Percentiles rank a stretch among this genome's conserved stretches.
Conservation (phyloP, 2,797 vertebrate genomes). For the Rhadinocentrus ornatus region DNA sequence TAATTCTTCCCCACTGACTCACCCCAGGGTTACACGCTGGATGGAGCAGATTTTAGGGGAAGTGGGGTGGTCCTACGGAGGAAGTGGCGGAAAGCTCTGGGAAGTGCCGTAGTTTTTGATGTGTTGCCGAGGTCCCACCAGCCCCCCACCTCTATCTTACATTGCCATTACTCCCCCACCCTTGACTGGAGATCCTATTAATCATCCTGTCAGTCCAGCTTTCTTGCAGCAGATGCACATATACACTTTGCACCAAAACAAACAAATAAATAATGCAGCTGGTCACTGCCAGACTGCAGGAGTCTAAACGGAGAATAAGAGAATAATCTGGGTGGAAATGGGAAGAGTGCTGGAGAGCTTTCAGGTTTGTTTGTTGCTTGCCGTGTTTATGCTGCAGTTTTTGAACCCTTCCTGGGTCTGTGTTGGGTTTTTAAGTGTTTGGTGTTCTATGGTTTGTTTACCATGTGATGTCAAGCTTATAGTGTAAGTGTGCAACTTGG, state of each 20-base stretch:
- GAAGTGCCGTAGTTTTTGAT: conserved; percentile 73
- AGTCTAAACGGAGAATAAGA: conserved; percentile 44
- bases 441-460: conserved; percentile 71
- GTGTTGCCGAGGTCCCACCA: conserved; percentile 59
- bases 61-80: conserved; percentile 36
- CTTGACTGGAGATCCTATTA: conserved; percentile 68
- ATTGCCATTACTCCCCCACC: conserved; percentile 26
- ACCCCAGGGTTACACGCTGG: conserved; percentile 20
- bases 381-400: conserved; percentile 59
- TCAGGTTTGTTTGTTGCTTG: conserved; percentile 64
- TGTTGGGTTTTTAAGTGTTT: conserved; percentile 68
- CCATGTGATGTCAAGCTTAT: conserved; percentile 66
- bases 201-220: conserved; percentile 79
- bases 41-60: conserved; percentile 13
- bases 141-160: conserved; percentile 44
- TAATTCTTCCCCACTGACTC: conserved; percentile 25
- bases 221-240: conserved; percentile 42
- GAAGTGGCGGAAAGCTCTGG: conserved; percentile 59
- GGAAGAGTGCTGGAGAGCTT: conserved; percentile 39
- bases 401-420: conserved; percentile 74
- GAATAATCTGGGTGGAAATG: conserved; percentile 65
- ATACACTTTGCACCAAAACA: conserved; percentile 52
- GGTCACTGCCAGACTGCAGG: conserved; percentile 49
- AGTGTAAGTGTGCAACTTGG: conserved; percentile 59
- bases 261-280: conserved; percentile 70